Conservation (phyloP, 2,888 invertebrate genomes). For the Scaptomyza parva region DNA sequence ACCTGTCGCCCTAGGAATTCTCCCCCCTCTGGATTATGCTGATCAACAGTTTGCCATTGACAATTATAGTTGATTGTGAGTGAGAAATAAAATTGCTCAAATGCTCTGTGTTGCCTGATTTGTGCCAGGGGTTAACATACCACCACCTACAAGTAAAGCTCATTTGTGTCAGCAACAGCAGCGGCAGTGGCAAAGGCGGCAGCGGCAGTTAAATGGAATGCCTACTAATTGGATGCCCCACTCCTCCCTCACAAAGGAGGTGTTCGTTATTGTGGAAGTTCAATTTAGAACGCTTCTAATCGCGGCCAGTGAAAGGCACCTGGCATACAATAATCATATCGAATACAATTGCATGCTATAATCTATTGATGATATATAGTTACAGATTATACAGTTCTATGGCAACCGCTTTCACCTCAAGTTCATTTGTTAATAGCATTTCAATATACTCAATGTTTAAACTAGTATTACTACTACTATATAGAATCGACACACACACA, state of each 20-base stretch:
- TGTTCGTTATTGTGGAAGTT: not conserved
- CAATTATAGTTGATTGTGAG: conserved; percentile 61
- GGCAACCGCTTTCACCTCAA: conserved; percentile 28
- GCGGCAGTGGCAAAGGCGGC: conserved; percentile 6
- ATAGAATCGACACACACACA: conserved; percentile 2
- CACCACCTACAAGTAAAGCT: conserved; percentile 3
- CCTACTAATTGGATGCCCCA: conserved; percentile 10
- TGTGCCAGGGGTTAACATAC: conserved; percentile 34
- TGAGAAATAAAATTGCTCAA: conserved; percentile 52
- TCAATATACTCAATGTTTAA: conserved; percentile 46
- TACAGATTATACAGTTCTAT: conserved; percentile 8
- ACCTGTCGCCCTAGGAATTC: conserved; percentile 50
- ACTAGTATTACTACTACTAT: conserved; percentile 8
- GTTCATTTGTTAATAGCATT: conserved; percentile 42
- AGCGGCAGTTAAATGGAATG: not conserved
- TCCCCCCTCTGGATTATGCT: conserved; percentile 30
- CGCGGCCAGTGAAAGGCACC: not conserved
- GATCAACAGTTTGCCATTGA: conserved; percentile 75
- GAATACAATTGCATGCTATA: not conserved
- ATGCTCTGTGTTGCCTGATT: conserved; percentile 35
- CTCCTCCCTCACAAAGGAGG: not conserved
- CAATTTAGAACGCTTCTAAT: not conserved
- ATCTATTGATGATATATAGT: not conserved
- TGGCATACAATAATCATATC: not conserved
- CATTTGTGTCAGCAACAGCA: conserved; percentile 15